A percentile compares a stretch with the other conserved stretches of the same genome.
Conservation (phyloP, 2,113 vertebrate species). For the Sterna hirundo region DNA sequence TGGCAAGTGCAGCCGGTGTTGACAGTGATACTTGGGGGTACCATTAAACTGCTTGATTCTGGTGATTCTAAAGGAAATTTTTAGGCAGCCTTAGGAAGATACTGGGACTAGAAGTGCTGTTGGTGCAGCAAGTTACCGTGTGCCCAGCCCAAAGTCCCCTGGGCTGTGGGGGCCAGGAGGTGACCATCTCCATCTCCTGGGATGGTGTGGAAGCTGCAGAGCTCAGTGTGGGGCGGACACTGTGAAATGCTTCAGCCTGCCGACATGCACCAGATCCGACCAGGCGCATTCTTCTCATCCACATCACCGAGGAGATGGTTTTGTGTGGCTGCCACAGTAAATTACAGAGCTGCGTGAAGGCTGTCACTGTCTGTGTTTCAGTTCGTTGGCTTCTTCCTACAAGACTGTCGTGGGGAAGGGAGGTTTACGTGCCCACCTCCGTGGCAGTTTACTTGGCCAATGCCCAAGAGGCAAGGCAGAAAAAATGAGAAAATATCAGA, state of each 20-base stretch:
- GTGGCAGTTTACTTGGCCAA: background rate
- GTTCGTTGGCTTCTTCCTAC: background rate
- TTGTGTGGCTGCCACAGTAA: background rate
- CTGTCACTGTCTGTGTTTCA: background rate
- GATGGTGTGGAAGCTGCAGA: background rate
- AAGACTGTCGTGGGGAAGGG: background rate
- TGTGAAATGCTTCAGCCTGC: background rate
- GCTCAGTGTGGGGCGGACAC: background rate
- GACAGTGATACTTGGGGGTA: background rate
- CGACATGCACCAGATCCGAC: background rate
- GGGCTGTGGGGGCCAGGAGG: background rate
- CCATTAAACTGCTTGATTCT: background rate
- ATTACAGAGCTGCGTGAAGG: background rate
- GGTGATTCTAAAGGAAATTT: background rate
- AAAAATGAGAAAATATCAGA: background rate
- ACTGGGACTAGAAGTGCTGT: background rate
- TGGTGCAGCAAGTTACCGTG: accelerated
- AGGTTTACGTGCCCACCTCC: background rate
- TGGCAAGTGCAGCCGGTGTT: background rate
- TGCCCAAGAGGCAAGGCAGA: background rate
- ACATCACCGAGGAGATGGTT: background rate
- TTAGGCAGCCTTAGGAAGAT: background rate
- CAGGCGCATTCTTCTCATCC: background rate
- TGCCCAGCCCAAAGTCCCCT: background rate
- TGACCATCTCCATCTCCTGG: background rate